Evolutionary conservation across 2,113 vertebrate genomes (phyloP), one percentile per base, ranked within the genome.

Genomic region (Formicarius rufipectus): DNA sequence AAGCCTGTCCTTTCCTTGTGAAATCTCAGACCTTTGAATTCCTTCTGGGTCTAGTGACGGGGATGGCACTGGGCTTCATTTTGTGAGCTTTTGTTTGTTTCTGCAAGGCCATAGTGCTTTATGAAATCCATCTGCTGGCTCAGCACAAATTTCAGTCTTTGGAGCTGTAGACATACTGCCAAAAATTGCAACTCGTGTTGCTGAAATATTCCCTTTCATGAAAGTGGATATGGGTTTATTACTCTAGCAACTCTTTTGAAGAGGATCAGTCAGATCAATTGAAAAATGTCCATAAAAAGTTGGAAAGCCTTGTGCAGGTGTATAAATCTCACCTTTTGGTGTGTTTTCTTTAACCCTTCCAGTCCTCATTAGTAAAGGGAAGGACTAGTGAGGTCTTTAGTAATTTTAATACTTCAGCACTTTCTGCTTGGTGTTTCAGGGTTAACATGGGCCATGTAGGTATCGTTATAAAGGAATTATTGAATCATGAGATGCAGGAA

Each of bases 131-230:
- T 59, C 73, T 92, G 35, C 49, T 76, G 55, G 28, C 16, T 87
- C 67, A 94, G 76, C 68, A 86, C 63, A 92, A 55, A 67, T 31
- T 27, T 15, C 60, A 40, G 2, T 45, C 42, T 73, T 59, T 73
- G 63, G 31, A 30, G 80, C 27, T 50, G 21, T 6, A 73, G 66
- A 53, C 3, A 30, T 35, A 40, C 17, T 72, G 62, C 89, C 78
- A 76, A 87, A 71, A 89, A 79, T 49, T 39, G 31, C 49, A 91
- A 37, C 58, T 53, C 22, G 28, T 85, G 49, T 69, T 95, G 69
- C 74, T 91, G 67, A 91, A 94, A 84, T 89, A 96, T 64, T 95
- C 89, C 75, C 55, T 91, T 93, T 96, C 74, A 87, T 95, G 69
- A 35, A 79, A 20, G 35, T 47, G 37, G 24, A 16, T 85, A 39